Conservation (phyloP, 1,140 invertebrate species). For the Bombus ignitus region DNA sequence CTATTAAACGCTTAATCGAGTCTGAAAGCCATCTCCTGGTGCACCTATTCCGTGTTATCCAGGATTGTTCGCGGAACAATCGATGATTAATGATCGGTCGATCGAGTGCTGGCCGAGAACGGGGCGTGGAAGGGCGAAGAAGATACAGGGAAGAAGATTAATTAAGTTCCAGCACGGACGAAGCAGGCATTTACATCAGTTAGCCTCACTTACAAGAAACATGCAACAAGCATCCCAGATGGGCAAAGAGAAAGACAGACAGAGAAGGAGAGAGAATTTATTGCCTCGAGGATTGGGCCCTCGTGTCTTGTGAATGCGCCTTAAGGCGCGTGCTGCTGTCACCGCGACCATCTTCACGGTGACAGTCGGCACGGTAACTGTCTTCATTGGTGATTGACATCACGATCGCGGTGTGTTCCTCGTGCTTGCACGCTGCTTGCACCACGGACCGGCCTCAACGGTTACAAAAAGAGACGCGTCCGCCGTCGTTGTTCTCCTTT, state of each 20-base stretch:
- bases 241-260: background rate
- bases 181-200: conserved; percentile 38
- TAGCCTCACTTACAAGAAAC: conserved; percentile 51
- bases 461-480: conserved; percentile 49
- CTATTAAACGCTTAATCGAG: background rate
- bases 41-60: background rate
- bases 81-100: conserved; percentile 32
- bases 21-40: no score
- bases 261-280: conserved; percentile 41
- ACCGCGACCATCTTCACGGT: conserved; percentile 33
- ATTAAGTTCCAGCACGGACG: conserved; percentile 47
- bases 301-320: conserved; percentile 34
- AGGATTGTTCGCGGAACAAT: conserved; percentile 16
- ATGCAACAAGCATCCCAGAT: conserved; percentile 29
- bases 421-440: background rate
- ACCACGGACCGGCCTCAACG: background rate
- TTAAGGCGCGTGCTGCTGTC: conserved; percentile 68
- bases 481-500: conserved; percentile 4
- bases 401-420: conserved; percentile 46
- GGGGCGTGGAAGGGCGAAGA: background rate
- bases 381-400: conserved; percentile 70
- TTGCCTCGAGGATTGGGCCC: conserved; percentile 13
- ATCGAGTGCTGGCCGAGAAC: background rate
- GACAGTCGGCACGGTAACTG: conserved; percentile 58
- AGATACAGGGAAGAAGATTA: conserved; percentile 39